These are phyloP conservation scores for Sorex araneus DNA, from an alignment of 2,113 vertebrate species.

Conservation along the genomic window DNA sequence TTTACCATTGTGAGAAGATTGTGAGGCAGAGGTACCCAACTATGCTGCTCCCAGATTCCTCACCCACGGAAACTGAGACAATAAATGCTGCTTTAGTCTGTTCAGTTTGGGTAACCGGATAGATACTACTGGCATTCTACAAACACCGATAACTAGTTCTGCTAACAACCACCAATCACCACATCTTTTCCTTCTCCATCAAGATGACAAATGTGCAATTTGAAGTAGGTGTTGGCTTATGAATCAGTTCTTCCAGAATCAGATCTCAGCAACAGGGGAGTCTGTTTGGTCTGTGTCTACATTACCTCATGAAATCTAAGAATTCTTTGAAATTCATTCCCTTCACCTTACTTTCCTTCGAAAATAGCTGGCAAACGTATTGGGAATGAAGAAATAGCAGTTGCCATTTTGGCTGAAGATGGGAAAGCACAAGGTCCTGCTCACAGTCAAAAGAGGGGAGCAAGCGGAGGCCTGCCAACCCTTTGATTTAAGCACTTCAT, in stretches of 20 bases:
- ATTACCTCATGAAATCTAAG: slow-evolving; percentile 21
- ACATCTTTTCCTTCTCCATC: not conserved
- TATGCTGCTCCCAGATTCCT: too few species aligned
- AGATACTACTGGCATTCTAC: not conserved
- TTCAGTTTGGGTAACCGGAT: slow-evolving; percentile 25
- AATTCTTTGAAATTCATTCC: slow-evolving; percentile 53
- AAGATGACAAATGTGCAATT: not conserved
- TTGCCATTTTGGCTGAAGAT: slow-evolving; percentile 40
- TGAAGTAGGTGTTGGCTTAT: not conserved
- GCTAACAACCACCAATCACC: not conserved
- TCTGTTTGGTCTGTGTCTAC: not conserved
- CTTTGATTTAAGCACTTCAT: not conserved
- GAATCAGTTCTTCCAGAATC: slow-evolving; percentile 12
- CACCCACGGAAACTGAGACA: too few species aligned
- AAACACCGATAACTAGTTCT: slow-evolving; percentile 26
- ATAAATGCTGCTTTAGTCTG: slow-evolving; percentile 53
- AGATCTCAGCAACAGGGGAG: not conserved
- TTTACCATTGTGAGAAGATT: too few species aligned
- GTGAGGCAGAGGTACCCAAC: too few species aligned
- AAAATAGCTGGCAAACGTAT: slow-evolving; percentile 42
- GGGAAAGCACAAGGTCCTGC: not conserved
- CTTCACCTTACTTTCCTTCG: not conserved
- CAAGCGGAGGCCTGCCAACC: not conserved
- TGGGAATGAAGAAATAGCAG: slow-evolving; percentile 39
- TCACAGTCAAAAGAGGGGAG: not conserved